A percentile compares a stretch with the other conserved stretches of the same genome.
Conservation (phyloP, 2,113 vertebrate species). For the Falcunculus frontatus region DNA sequence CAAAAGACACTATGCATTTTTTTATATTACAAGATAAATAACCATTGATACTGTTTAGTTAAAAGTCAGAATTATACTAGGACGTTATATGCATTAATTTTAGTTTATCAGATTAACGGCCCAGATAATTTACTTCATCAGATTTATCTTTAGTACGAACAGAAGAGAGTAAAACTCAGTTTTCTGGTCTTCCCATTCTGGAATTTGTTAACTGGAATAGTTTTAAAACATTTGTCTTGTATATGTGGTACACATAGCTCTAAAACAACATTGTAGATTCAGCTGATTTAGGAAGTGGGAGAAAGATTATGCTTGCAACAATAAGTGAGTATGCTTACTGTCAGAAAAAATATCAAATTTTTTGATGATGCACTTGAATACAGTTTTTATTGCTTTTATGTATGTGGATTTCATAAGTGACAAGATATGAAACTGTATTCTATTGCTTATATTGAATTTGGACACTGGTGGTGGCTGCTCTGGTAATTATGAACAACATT, state of each 20-base stretch:
- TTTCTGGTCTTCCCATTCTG: background rate
- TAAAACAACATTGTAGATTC: background rate
- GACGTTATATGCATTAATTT: background rate
- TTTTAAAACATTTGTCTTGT: background rate
- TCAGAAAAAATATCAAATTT: background rate
- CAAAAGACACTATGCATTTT: background rate
- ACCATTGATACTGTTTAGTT: background rate
- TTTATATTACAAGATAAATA: background rate
- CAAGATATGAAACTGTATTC: background rate
- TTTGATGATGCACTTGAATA: background rate
- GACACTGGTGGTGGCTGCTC: background rate
- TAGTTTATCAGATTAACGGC: background rate
- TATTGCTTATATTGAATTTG: background rate
- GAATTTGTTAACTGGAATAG: background rate
- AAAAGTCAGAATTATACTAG: background rate
- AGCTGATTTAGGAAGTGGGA: background rate
- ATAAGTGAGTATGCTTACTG: background rate
- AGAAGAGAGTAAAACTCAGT: background rate
- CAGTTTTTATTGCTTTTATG: background rate
- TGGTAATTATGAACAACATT: background rate
- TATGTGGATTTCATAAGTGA: background rate
- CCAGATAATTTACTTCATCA: background rate
- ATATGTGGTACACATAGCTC: background rate
- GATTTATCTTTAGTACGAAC: background rate
- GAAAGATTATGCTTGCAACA: background rate